Percentiles rank a stretch among this genome's conserved stretches.
phyloP scores from a whole-genome alignment of 2,797 vertebrate species.

The Denticeps clupeoides region DNA sequence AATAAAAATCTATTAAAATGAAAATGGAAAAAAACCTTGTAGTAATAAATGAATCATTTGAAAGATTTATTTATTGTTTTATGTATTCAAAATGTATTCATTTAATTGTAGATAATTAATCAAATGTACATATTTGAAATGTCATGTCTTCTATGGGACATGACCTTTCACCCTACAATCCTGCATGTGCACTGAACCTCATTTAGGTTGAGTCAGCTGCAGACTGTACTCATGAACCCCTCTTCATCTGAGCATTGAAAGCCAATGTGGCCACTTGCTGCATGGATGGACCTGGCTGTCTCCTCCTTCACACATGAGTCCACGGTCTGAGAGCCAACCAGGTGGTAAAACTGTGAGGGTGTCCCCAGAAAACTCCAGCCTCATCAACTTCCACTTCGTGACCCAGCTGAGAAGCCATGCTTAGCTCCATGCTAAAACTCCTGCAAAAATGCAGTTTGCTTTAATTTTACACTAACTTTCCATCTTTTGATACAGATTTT shows the following conservation, averaged over 20 bases:
- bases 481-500: too few species aligned
- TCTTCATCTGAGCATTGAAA: constrained; percentile 10
- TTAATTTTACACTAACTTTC: too few species aligned
- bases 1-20: too few species aligned
- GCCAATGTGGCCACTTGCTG: constrained; percentile 27
- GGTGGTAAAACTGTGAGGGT: constrained; percentile 15
- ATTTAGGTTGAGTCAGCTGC: constrained; percentile 20
- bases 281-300: constrained; percentile 13
- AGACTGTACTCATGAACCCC: constrained; percentile 3
- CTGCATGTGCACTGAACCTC: constrained; percentile 14
- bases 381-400: constrained; percentile 10
- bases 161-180: constrained; percentile 18
- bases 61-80: too few species aligned
- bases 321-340: constrained; percentile 4
- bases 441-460: too few species aligned
- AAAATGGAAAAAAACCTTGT: too few species aligned
- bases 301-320: constrained; percentile 6
- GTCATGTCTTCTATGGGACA: too few species aligned
- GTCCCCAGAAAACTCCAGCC: constrained; percentile 13
- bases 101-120: too few species aligned
- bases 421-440: constrained; percentile 17
- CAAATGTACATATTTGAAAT: too few species aligned
- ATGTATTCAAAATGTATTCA: too few species aligned
- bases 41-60: too few species aligned
- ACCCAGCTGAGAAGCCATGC: constrained; percentile 38